Evolutionary conservation across 92 coral and sea anemone species (phyloP).

Genomic region (Plumapathes pennacea): DNA sequence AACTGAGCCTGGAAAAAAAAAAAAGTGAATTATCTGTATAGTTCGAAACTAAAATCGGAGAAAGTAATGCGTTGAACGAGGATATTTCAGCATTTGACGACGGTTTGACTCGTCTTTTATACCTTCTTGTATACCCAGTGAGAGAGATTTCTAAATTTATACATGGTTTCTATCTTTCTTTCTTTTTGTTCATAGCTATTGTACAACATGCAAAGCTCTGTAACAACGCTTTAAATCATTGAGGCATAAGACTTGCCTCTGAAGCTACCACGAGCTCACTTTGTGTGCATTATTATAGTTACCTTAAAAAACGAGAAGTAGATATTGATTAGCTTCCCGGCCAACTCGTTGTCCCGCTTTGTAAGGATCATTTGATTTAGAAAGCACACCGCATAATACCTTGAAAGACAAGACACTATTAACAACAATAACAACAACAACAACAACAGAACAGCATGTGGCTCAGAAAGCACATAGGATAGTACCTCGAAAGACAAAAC

Average conservation of each 20-base stretch:
- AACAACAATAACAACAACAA: not conserved
- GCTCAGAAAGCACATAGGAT: slow-evolving; percentile 90
- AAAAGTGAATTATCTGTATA: too few relatives aligned
- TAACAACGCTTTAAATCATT: not conserved
- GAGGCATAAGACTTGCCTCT: too few relatives aligned
- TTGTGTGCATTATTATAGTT: not conserved
- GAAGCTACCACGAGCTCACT: too few relatives aligned
- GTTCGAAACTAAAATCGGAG: too few relatives aligned
- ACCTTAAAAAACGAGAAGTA: slow-evolving; percentile 97
- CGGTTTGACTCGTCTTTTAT: too few relatives aligned
- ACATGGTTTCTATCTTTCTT: not conserved
- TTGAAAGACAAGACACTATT: slow-evolving; percentile 18
- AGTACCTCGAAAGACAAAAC: slow-evolving; percentile 72
- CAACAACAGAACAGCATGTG: slow-evolving; percentile 44
- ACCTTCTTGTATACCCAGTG: too few relatives aligned
- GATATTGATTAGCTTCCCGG: slow-evolving; percentile 81
- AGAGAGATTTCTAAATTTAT: too few relatives aligned
- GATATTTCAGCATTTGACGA: too few relatives aligned
- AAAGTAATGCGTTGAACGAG: too few relatives aligned
- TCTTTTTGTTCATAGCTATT: not conserved
- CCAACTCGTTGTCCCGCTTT: slow-evolving; percentile 71
- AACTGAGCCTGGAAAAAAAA: not conserved
- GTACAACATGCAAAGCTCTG: too few relatives aligned
- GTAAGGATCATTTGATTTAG: slow-evolving; percentile 86
- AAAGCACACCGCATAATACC: slow-evolving; percentile 94